Base-by-base conservation (phyloP, 2,797 vertebrate species). In the Eupleurogrammus muticus region DNA sequence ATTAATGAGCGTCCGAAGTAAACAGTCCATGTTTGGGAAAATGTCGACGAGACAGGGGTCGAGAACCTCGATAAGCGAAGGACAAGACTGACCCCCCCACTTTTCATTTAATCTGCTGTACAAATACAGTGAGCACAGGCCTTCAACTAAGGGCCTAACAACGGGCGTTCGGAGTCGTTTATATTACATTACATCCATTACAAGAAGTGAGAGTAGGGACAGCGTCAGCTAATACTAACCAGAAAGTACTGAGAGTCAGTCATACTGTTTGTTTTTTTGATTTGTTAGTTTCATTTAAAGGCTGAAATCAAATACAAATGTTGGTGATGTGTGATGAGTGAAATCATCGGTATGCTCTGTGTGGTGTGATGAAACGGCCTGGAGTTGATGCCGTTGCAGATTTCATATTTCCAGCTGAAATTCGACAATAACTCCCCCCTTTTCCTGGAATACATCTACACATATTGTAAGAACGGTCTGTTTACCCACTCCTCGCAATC, bases 381-480 rank as follows among this genome's bases (percentile, higher is more conserved):
- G 1, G 19, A 67, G 23, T 34, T 40, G 58, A 2, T 38, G 62
- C 49, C 38, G 23, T 20, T 40, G 59, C 59, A 51, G 44, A 42
- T 46, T 38, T 40, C 38, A 14, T 42, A 42, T 42, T 59, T 59
- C 42, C 20, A 24, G 14, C 48, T 34, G 46, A 48, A 66, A 0
- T 3, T 40, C 38, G 14, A 13, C 38, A 42, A 55, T 16, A 32
- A 12, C n/a, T 14, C 13, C 10, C 12, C 5, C 28, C 28, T n/a
- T 32, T 13, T 38, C 46, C 21, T 23, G 28, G 28, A 59, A 54
- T 7, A 40, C 38, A 55, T 58, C 35, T 71, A 1, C 34, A 38
- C 51, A 66, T 44, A 63, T 21, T 60, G 12, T 23, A 55, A 24
- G 34, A 8, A 32, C 19, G 53, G 11, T 14, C 54, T 50, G 42